Base-by-base conservation (phyloP, 2,797 vertebrate genomes). In the Serranus cabrilla region DNA sequence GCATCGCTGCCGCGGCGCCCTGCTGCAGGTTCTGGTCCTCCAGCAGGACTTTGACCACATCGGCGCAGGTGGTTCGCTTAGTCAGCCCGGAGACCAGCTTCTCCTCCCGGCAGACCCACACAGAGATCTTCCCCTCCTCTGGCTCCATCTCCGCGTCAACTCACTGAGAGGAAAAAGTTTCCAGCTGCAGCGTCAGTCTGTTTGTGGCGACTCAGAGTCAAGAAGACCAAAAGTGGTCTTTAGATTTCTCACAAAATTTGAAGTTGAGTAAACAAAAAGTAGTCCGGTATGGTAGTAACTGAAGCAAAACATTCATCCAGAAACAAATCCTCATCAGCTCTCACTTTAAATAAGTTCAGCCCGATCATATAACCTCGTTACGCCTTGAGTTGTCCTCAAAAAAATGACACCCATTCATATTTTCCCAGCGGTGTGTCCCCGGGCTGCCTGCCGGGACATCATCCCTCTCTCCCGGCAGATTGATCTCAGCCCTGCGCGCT, bases 61-160 rank as follows among this genome's bases (percentile, higher is more conserved):
- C 98, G 27, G 97, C 96, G 87, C 98, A 99, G 84, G 96, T 99
- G 80, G 98, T 99, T 21, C 97, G 95, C 64, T 94, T 95, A 12
- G 96, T 97, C 17, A 99, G 94, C 6, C 98, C 98, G 0, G 97
- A 99, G 47, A 99, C 95, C 46, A 99, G 91, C 92, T 99, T 99
- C 94, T 99, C 97, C 88, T 99, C 97, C 87, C 97, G 96, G 91
- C 98, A 98, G 27, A 99, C 95, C 98, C 98, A 99, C 76, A 99
- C 97, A 0, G 97, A 97, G 80, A 99, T 91, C 91, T 97, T 97
- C 34, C 95, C 90, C 77, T 97, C 96, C 66, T 95, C 95, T 57
- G 92, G 87, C 85, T 98, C 98, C 97, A 97, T 98, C 76, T 62
- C 52, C 37, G 34, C 6, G 34, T 34, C 34, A 34, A 3, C 27